Evolutionary conservation across 2,888 invertebrate species (phyloP).

Genomic region (Iselma pallidipennis): DNA sequence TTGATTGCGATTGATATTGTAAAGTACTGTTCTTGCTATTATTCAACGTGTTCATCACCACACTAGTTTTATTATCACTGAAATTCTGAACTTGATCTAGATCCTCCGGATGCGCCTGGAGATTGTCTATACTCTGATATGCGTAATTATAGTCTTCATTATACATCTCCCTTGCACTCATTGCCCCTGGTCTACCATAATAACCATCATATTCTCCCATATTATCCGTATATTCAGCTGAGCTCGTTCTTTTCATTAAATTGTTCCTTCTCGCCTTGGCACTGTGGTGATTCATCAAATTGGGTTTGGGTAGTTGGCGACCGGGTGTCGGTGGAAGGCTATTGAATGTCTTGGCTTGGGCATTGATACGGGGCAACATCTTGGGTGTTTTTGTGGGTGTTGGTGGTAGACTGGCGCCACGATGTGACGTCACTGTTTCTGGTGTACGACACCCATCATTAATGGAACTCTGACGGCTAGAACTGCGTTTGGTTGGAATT

Average conservation of each 20-base stretch:
- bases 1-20: constrained; percentile 33
- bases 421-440: constrained; percentile 43
- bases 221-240: constrained; percentile 52
- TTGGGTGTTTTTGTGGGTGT: constrained; percentile 55
- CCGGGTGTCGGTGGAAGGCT: constrained; percentile 62
- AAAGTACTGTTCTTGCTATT: constrained; percentile 19
- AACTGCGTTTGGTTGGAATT: constrained; percentile 51
- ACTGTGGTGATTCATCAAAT: constrained; percentile 48
- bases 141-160: constrained; percentile 74
- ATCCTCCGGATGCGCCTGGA: constrained; percentile 51
- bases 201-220: constrained; percentile 45
- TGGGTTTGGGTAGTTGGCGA: constrained; percentile 58
- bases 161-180: constrained; percentile 57
- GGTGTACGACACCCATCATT: constrained; percentile 49
- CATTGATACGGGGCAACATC: constrained; percentile 37
- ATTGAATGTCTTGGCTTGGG: constrained; percentile 38
- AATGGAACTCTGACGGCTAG: constrained; percentile 52
- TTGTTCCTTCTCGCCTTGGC: constrained; percentile 49
- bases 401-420: constrained; percentile 56
- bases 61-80: constrained; percentile 17
- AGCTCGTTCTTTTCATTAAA: constrained; percentile 52
- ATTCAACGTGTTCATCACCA: constrained; percentile 24
- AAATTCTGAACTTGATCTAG: constrained; percentile 16
- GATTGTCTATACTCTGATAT: constrained; percentile 70
- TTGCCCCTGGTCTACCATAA: constrained; percentile 51